A percentile compares a stretch with the other conserved stretches of the same genome.
phyloP scores from a whole-genome alignment of 1,140 invertebrate genomes.

The Marisa cornuarietis region DNA sequence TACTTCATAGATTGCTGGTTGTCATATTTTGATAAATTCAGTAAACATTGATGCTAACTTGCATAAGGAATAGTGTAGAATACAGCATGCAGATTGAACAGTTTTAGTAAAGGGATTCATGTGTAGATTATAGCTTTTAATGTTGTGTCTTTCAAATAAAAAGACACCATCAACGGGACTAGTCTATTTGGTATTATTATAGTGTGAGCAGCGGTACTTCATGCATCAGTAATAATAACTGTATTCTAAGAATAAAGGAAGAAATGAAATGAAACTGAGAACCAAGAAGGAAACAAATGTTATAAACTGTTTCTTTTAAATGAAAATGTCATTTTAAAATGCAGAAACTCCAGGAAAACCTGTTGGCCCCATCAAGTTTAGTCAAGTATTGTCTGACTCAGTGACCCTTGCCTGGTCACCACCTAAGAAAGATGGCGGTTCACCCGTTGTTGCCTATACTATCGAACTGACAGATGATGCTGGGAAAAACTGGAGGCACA shows the following conservation, averaged over 20 bases:
- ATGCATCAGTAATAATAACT: neutral
- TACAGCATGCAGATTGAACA: no score
- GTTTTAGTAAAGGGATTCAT: no score
- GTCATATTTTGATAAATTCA: no score
- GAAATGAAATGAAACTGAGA: conserved; percentile 10
- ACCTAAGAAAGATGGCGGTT: conserved; percentile 91
- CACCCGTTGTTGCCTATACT: conserved; percentile 75
- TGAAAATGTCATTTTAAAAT: conserved; percentile 10
- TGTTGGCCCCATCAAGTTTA: conserved; percentile 91
- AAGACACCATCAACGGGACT: no score
- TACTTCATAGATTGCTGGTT: no score
- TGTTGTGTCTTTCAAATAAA: no score
- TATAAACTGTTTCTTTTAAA: neutral
- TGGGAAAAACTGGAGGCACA: conserved; percentile 39
- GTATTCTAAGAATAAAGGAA: conserved; percentile 1
- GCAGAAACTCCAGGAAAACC: conserved; percentile 87
- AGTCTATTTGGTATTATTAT: neutral
- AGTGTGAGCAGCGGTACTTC: neutral
- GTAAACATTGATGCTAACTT: no score
- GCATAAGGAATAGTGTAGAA: no score
- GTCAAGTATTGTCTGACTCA: conserved; percentile 91
- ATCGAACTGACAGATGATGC: conserved; percentile 58
- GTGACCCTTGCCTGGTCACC: conserved; percentile 93
- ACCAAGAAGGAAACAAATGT: neutral
- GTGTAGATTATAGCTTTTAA: no score